These are phyloP conservation scores for Diaprepes abbreviatus DNA, from an alignment of 2,888 invertebrate species.

Conservation along the genomic window DNA sequence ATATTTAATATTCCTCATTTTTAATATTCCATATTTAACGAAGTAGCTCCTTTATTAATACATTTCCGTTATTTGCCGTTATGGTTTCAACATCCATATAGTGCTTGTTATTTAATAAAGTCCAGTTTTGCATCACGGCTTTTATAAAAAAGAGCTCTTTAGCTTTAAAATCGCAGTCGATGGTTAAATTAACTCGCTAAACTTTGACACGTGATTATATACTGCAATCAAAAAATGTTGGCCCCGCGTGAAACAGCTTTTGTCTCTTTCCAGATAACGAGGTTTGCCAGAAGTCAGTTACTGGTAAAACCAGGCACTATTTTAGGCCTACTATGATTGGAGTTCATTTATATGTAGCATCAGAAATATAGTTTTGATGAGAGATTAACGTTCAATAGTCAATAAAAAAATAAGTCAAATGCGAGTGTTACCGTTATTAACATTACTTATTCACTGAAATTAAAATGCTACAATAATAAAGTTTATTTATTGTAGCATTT, in stretches of 20 bases:
- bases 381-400: no score
- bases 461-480: no score
- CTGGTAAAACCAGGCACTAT: conserved; percentile 41
- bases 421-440: no score
- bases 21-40: no score
- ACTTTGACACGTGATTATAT: conserved; percentile 65
- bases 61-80: background rate
- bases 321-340: conserved; percentile 39
- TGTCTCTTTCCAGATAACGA: conserved; percentile 49
- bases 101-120: conserved; percentile 16
- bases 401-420: no score
- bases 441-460: no score
- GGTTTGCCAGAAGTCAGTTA: conserved; percentile 49
- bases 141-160: conserved; percentile 43
- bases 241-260: conserved; percentile 47
- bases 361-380: no score
- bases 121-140: conserved; percentile 10
- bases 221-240: conserved; percentile 52
- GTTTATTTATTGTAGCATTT: no score
- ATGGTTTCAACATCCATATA: background rate
- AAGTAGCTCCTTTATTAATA: background rate
- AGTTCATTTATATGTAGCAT: no score
- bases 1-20: no score
- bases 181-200: conserved; percentile 61
- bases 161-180: conserved; percentile 56